phyloP scores from a whole-genome alignment of 2,888 invertebrate species.

The Alviniconcha strummeri region DNA sequence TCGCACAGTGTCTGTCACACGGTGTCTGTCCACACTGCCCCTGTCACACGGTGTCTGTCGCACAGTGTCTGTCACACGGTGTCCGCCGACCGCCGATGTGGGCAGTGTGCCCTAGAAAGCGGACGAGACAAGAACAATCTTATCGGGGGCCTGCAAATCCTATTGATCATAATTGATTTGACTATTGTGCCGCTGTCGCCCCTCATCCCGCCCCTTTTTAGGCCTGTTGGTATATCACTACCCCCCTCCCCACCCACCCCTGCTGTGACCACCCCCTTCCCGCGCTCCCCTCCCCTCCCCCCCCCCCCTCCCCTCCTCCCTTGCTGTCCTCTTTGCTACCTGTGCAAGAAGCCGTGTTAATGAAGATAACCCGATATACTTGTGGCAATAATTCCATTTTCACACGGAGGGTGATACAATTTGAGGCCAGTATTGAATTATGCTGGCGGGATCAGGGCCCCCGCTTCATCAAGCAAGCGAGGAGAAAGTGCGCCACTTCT shows the following conservation, averaged over 20 bases:
- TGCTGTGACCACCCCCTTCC: background rate
- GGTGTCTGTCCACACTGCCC: too few relatives aligned
- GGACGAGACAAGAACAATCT: slow-evolving; percentile 32
- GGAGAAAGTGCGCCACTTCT: background rate
- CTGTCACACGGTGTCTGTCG: too few relatives aligned
- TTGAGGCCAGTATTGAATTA: slow-evolving; percentile 40
- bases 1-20: too few relatives aligned
- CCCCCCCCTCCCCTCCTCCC: background rate
- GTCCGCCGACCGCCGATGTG: too few relatives aligned
- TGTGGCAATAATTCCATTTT: slow-evolving; percentile 42
- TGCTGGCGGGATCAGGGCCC: slow-evolving; percentile 29
- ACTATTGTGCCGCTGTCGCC: slow-evolving; percentile 32
- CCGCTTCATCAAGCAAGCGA: slow-evolving; percentile 19
- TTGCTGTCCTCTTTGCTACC: background rate
- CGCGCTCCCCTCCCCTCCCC: background rate
- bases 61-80: too few relatives aligned
- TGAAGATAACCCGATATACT: slow-evolving; percentile 43
- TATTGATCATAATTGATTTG: slow-evolving; percentile 38
- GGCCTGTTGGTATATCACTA: slow-evolving; percentile 2
- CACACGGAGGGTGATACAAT: slow-evolving; percentile 40
- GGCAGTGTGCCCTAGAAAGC: background rate
- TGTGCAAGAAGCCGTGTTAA: slow-evolving; percentile 35
- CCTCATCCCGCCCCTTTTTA: background rate
- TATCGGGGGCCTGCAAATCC: slow-evolving; percentile 28
- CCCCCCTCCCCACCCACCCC: background rate